phyloP scores from a whole-genome alignment of 2,888 invertebrate genomes.

The Lasioglossum pauxillum region DNA sequence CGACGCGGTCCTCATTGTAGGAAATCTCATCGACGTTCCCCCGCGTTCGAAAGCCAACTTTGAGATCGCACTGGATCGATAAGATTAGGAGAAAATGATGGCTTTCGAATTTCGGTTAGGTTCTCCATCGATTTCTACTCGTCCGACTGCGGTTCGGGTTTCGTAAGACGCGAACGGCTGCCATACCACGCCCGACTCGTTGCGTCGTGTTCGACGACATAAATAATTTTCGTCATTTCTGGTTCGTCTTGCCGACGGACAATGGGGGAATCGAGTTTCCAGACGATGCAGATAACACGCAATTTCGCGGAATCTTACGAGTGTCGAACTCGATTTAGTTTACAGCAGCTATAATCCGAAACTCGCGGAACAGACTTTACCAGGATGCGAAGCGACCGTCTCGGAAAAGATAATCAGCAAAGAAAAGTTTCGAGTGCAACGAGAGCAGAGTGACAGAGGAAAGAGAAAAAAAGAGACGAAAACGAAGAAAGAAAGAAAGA shows the following conservation, averaged over 20 bases:
- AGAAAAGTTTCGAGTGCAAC: neutral
- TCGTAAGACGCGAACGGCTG: neutral
- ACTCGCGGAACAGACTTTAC: neutral
- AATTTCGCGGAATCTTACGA: neutral
- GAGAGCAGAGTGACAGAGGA: neutral
- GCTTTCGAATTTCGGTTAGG: slow-evolving; percentile 38
- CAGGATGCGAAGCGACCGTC: neutral
- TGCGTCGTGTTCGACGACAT: neutral
- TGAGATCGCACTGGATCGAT: slow-evolving; percentile 36
- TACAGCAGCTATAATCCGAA: neutral
- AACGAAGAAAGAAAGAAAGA: neutral
- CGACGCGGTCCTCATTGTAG: slow-evolving; percentile 32
- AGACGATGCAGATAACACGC: neutral
- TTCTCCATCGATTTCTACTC: slow-evolving; percentile 13
- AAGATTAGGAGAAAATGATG: slow-evolving; percentile 25
- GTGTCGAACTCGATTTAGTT: neutral
- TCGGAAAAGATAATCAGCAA: neutral
- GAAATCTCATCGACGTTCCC: slow-evolving; percentile 41
- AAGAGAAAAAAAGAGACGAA: neutral
- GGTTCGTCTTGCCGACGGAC: neutral
- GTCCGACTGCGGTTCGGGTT: neutral
- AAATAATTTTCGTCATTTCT: neutral
- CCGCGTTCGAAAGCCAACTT: slow-evolving; percentile 22
- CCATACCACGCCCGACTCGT: neutral
- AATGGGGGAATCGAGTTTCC: neutral